A percentile compares a stretch with the other conserved stretches of the same genome.
These are phyloP conservation scores for Macaria notata DNA, from an alignment of 2,888 invertebrate species.

Conservation along the genomic window DNA sequence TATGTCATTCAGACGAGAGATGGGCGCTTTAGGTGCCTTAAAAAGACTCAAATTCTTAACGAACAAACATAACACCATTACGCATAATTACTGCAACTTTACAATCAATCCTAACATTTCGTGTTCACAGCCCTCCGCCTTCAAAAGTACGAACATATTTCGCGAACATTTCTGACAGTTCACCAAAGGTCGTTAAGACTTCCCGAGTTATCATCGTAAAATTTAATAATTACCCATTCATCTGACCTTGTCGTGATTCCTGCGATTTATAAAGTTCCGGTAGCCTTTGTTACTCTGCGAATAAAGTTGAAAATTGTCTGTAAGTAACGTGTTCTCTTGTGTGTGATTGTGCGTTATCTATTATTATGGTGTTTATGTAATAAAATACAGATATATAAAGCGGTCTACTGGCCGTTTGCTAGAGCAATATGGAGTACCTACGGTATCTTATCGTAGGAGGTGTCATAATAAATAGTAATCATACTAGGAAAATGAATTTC, in stretches of 20 bases:
- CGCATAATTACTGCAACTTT: constrained; percentile 13
- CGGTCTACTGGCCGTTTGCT: constrained; percentile 40
- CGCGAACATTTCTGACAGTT: constrained; percentile 37
- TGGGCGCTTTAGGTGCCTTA: too few species aligned
- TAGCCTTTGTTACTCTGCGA: constrained; percentile 25
- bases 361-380: constrained; percentile 42
- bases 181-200: constrained; percentile 42
- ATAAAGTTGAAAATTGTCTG: constrained; percentile 26
- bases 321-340: not conserved
- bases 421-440: constrained; percentile 35
- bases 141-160: constrained; percentile 34
- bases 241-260: constrained; percentile 44
- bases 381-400: constrained; percentile 42
- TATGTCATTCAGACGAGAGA: too few species aligned
- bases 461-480: constrained; percentile 31
- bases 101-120: constrained; percentile 14
- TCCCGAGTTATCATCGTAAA: constrained; percentile 52
- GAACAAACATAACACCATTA: constrained; percentile 12
- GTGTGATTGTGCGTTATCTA: constrained; percentile 19
- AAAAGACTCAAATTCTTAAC: too few species aligned
- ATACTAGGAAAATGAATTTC: too few species aligned
- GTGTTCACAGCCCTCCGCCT: constrained; percentile 17
- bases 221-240: constrained; percentile 54
- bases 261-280: constrained; percentile 22
- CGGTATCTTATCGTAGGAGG: constrained; percentile 47